Conservation (phyloP, 2,797 vertebrate genomes). For the Myoxocephalus aenaeus region DNA sequence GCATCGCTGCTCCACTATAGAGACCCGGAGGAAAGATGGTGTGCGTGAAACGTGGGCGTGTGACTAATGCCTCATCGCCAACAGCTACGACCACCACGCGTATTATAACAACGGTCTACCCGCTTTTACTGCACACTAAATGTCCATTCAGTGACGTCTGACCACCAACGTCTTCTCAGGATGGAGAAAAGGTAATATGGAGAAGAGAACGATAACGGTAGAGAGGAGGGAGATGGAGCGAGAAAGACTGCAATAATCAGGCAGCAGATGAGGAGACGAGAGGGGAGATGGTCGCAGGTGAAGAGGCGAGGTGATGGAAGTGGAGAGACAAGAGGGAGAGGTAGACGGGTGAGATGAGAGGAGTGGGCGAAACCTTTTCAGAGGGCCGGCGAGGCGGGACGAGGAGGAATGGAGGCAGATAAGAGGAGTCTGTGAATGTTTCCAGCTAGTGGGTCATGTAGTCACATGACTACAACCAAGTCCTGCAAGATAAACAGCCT, state of each 20-base stretch:
- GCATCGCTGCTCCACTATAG: conserved; percentile 53
- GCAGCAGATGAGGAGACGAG: conserved; percentile 20
- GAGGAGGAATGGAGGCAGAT: conserved; percentile 59
- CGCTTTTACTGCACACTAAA: conserved; percentile 8
- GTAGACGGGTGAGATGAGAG: conserved; percentile 55
- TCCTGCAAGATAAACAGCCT: conserved; percentile 48
- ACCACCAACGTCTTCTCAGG: background rate
- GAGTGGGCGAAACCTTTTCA: conserved; percentile 58
- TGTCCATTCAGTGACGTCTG: conserved; percentile 12
- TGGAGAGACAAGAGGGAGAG: conserved; percentile 35
- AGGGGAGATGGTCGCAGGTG: conserved; percentile 38
- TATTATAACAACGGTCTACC: background rate
- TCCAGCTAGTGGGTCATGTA: conserved; percentile 3
- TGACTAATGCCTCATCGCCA: conserved; percentile 19
- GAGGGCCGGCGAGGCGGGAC: conserved; percentile 58
- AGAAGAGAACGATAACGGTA: conserved; percentile 4
- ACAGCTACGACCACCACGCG: background rate
- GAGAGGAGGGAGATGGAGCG: conserved; percentile 9
- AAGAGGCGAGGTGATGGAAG: conserved; percentile 56
- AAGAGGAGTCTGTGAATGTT: conserved; percentile 66
- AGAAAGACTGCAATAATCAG: conserved; percentile 34
- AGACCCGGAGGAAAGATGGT: conserved; percentile 8
- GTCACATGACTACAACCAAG: conserved; percentile 57
- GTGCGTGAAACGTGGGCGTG: background rate
- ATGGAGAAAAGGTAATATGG: conserved; percentile 1